Percentiles rank a stretch among this genome's conserved stretches.
Conservation (phyloP, 2,888 invertebrate genomes). For the Erebia epiphron region DNA sequence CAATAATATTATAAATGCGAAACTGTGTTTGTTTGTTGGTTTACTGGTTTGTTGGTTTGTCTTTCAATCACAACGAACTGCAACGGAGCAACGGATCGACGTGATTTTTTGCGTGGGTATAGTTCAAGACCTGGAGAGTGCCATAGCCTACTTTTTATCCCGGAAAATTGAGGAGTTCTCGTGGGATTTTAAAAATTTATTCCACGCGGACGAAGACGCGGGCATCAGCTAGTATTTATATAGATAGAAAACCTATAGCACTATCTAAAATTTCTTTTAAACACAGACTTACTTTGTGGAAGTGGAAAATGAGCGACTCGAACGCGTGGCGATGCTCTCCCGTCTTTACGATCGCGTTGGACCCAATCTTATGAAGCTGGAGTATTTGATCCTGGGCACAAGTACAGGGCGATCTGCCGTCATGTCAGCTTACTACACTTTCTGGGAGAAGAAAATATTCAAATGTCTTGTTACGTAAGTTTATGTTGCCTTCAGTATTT, state of each 20-base stretch:
- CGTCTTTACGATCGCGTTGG: constrained; percentile 91
- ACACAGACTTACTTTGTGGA: constrained; percentile 87
- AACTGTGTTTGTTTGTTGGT: too few relatives aligned
- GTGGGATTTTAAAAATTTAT: too few relatives aligned
- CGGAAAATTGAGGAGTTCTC: too few relatives aligned
- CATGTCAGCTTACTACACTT: constrained; percentile 90
- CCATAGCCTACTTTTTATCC: background rate
- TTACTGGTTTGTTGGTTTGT: too few relatives aligned
- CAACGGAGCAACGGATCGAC: too few relatives aligned
- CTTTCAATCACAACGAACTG: too few relatives aligned
- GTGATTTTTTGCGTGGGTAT: too few relatives aligned
- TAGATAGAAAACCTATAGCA: too few relatives aligned
- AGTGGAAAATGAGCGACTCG: constrained; percentile 86
- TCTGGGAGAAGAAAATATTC: constrained; percentile 93
- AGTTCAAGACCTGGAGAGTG: background rate
- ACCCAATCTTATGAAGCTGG: constrained; percentile 92
- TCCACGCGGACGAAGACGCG: too few relatives aligned
- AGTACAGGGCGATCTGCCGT: constrained; percentile 88
- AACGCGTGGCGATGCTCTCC: constrained; percentile 86
- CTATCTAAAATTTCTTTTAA: background rate
- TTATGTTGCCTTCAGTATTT: background rate
- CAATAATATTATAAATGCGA: too few relatives aligned
- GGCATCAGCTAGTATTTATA: background rate
- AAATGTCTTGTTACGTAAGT: constrained; percentile 64
- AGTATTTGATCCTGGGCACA: constrained; percentile 91